Evolutionary conservation across 1,140 invertebrate species (phyloP).

Genomic region (Cryptotermes secundus): DNA sequence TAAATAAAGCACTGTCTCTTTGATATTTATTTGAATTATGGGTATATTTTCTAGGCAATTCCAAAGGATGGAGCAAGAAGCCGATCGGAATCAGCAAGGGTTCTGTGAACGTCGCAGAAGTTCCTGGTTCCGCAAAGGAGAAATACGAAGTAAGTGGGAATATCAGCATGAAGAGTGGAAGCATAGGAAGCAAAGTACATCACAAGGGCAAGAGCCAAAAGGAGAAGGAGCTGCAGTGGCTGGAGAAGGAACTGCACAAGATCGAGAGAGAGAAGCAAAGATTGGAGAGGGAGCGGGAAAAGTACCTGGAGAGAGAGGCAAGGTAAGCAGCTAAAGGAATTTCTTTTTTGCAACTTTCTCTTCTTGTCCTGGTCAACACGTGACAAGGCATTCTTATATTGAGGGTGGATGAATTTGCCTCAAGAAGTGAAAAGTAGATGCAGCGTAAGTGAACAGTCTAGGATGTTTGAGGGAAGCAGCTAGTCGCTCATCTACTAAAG

Average conservation of each 20-base stretch:
- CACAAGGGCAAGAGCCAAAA: slow-evolving; percentile 39
- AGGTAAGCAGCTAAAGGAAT: slow-evolving; percentile 42
- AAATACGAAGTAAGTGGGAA: neutral
- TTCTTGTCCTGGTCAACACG: too few species aligned
- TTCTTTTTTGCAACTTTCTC: too few species aligned
- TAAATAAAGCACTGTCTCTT: too few species aligned
- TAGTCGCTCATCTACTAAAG: too few species aligned
- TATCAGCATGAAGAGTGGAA: neutral
- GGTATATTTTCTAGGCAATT: neutral
- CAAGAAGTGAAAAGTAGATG: too few species aligned
- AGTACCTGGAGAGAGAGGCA: slow-evolving; percentile 60
- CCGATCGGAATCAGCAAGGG: neutral
- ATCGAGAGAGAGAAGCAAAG: slow-evolving; percentile 63
- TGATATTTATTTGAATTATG: too few species aligned
- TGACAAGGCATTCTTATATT: too few species aligned
- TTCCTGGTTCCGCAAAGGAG: slow-evolving; percentile 37
- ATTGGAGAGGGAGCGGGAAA: slow-evolving; percentile 59
- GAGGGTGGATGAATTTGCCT: too few species aligned
- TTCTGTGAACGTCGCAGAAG: neutral
- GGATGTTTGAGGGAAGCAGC: too few species aligned
- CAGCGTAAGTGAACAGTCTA: too few species aligned
- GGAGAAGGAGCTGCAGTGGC: slow-evolving; percentile 56
- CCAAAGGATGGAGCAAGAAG: neutral
- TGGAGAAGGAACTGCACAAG: slow-evolving; percentile 61
- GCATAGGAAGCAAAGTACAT: neutral